Evolutionary conservation across 2,888 invertebrate genomes (phyloP).

Genomic region (Andrena haemorrhoa): DNA sequence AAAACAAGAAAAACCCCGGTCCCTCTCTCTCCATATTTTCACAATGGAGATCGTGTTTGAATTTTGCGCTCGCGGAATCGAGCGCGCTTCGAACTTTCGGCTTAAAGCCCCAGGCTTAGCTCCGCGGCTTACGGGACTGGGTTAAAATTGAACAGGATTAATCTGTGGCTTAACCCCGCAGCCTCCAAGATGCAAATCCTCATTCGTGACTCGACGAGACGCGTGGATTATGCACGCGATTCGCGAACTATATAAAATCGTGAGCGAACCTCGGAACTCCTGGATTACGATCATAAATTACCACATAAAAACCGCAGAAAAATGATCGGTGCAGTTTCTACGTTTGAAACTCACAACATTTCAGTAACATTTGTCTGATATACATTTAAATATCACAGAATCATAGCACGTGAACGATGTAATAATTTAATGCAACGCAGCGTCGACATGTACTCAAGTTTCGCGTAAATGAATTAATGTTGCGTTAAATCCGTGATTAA

Average conservation of each 20-base stretch:
- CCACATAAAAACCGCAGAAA: too few species aligned
- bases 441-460: not conserved
- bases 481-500: not conserved
- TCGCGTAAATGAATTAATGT: not conserved
- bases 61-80: not conserved
- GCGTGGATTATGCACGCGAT: not conserved
- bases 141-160: constrained; percentile 21
- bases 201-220: not conserved
- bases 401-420: not conserved
- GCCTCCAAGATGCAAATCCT: not conserved
- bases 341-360: too few species aligned
- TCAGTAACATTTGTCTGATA: too few species aligned
- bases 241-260: not conserved
- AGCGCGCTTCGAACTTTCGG: not conserved
- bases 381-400: not conserved
- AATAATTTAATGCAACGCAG: not conserved
- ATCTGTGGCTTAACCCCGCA: not conserved
- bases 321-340: too few species aligned
- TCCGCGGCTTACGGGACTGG: not conserved
- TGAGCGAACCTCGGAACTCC: not conserved
- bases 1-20: too few species aligned
- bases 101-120: not conserved
- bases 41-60: not conserved
- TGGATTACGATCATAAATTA: too few species aligned
- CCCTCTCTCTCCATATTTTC: not conserved